phyloP scores from a whole-genome alignment of 2,113 vertebrate genomes.

The Coryphaenoides rupestris region DNA sequence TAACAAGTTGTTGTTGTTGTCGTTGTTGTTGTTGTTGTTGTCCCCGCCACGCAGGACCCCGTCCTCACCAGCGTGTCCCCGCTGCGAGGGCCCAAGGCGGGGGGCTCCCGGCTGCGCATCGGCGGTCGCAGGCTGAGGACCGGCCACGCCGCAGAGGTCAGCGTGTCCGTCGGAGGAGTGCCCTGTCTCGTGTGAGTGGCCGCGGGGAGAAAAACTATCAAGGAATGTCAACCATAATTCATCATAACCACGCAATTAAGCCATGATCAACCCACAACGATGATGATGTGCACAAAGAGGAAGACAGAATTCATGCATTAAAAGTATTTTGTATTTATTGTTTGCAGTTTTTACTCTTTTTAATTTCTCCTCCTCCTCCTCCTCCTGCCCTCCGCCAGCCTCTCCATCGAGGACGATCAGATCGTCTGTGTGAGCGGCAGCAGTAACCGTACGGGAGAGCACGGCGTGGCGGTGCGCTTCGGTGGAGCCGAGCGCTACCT shows the following conservation, averaged over 20 bases:
- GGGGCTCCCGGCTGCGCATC: conserved; percentile 85
- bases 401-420: conserved; percentile 71
- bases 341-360: no score
- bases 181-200: conserved; percentile 81
- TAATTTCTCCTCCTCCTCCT: no score
- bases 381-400: neutral
- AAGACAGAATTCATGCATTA: no score
- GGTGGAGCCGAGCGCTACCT: conserved; percentile 79
- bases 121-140: conserved; percentile 82
- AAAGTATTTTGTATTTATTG: no score
- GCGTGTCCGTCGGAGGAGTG: conserved; percentile 83
- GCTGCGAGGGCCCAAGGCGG: conserved; percentile 83
- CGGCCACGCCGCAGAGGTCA: conserved; percentile 81
- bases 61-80: conserved; percentile 82
- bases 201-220: no score
- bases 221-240: no score
- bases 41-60: conserved; percentile 75
- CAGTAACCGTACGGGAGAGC: conserved; percentile 73
- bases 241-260: no score
- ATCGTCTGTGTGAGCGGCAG: conserved; percentile 80
- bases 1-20: conserved; percentile 33
- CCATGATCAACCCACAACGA: no score
- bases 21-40: neutral
- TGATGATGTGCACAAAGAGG: no score
- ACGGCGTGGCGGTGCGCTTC: conserved; percentile 78